Evolutionary conservation across 2,113 vertebrate species (phyloP).

Genomic region (Melanerpes aurifrons): DNA sequence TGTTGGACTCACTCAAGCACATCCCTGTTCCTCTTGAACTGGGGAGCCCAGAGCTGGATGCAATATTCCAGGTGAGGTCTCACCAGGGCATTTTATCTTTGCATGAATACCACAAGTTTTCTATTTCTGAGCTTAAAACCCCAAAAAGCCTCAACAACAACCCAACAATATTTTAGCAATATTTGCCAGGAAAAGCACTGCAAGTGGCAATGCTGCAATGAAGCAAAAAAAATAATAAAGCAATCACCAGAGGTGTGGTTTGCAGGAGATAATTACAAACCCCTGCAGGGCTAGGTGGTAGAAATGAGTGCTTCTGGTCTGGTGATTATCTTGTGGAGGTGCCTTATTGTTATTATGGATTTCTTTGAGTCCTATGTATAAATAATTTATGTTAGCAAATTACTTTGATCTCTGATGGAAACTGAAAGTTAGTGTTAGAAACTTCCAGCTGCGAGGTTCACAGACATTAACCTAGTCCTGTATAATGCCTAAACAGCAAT

Average conservation of each 20-base stretch:
- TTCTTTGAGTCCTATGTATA: constrained; percentile 65
- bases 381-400: constrained; percentile 80
- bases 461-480: constrained; percentile 72
- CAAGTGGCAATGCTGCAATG: neutral
- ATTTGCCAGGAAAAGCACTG: constrained; percentile 5
- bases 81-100: neutral
- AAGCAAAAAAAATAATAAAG: neutral
- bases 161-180: neutral
- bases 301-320: constrained; percentile 67
- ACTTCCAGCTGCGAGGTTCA: constrained; percentile 73
- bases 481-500: constrained; percentile 62
- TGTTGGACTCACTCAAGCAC: no score
- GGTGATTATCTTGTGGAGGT: constrained; percentile 76
- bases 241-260: constrained; percentile 63
- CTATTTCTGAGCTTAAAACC: neutral
- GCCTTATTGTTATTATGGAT: constrained; percentile 76
- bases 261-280: constrained; percentile 71
- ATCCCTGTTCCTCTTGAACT: no score
- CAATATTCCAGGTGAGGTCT: no score
- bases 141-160: no score
- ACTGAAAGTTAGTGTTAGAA: constrained; percentile 70
- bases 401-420: constrained; percentile 78
- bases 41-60: no score
- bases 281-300: constrained; percentile 52
- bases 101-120: neutral